Percentiles rank a stretch among this genome's conserved stretches.
phyloP scores from a whole-genome alignment of 2,888 invertebrate genomes.

The Invenusta paracnida region DNA sequence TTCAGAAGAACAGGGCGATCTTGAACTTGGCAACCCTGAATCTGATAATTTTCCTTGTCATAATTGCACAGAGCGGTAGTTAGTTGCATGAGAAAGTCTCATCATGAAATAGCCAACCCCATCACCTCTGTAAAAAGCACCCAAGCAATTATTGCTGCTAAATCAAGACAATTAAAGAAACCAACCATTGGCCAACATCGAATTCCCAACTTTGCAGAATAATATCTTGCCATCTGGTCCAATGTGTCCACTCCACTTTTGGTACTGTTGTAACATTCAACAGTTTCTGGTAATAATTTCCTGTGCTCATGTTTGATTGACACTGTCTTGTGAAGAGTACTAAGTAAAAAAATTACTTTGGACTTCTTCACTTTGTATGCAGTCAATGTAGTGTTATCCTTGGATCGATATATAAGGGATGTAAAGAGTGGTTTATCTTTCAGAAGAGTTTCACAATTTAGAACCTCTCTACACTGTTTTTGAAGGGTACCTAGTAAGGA shows the following conservation, averaged over 20 bases:
- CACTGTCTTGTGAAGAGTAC: slow-evolving; percentile 33
- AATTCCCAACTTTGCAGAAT: not conserved
- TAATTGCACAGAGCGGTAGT: not conserved
- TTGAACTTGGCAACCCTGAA: not conserved
- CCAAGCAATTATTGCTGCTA: not conserved
- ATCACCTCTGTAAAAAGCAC: not conserved
- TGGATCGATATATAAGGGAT: not conserved
- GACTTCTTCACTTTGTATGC: slow-evolving; percentile 24
- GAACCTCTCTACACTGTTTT: not conserved
- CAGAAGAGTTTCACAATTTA: slow-evolving; percentile 12
- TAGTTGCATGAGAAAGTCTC: not conserved
- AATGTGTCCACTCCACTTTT: slow-evolving; percentile 24
- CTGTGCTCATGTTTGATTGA: not conserved
- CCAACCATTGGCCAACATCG: slow-evolving; percentile 14
- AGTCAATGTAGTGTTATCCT: slow-evolving; percentile 13
- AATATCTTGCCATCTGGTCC: slow-evolving; percentile 20
- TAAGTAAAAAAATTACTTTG: slow-evolving; percentile 27
- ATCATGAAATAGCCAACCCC: not conserved
- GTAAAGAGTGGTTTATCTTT: slow-evolving; percentile 8
- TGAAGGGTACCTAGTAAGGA: not conserved
- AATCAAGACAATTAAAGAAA: slow-evolving; percentile 13
- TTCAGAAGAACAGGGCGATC: not conserved
- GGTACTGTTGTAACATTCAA: slow-evolving; percentile 36
- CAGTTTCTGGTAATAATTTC: not conserved
- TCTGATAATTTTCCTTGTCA: not conserved